Percentiles rank a stretch among this genome's conserved stretches.
Conservation (phyloP, 2,113 vertebrate species). For the Ciconia boyciana region DNA sequence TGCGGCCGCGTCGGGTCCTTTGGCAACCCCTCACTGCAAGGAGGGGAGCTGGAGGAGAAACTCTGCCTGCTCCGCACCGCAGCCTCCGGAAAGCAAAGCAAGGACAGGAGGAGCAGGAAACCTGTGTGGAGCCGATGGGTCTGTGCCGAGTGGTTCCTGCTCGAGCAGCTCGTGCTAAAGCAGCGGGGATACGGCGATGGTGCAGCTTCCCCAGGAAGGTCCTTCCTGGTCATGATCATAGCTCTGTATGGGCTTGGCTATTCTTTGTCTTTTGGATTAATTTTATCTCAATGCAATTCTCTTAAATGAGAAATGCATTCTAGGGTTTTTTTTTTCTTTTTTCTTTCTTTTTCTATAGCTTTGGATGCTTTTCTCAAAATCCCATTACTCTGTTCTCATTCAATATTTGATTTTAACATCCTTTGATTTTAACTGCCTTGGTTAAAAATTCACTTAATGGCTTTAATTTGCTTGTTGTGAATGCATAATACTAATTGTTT, state of each 20-base stretch:
- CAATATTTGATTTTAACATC: not conserved
- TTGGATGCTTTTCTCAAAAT: not conserved
- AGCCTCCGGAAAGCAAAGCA: not conserved
- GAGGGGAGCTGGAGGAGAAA: not conserved
- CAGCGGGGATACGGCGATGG: not conserved
- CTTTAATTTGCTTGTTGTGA: not conserved
- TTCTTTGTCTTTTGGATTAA: not conserved
- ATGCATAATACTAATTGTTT: not conserved
- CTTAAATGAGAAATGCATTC: not conserved
- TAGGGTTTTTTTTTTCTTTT: not conserved
- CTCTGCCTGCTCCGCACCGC: too few relatives aligned
- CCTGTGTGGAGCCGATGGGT: fast-evolving
- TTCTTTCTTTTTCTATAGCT: not conserved
- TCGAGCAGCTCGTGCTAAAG: fast-evolving
- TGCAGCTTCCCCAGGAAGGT: not conserved
- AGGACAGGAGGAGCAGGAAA: not conserved
- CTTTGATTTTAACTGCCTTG: not conserved
- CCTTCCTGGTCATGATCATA: not conserved
- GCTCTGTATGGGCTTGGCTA: not conserved
- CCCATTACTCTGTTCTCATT: not conserved
- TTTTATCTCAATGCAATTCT: not conserved
- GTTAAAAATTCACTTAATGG: not conserved
- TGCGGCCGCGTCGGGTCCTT: fast-evolving
- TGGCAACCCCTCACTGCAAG: fast-evolving
- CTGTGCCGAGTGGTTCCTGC: not conserved